These are phyloP conservation scores for Anas capensis DNA, from an alignment of 2,797 vertebrate genomes.

Conservation along the genomic window DNA sequence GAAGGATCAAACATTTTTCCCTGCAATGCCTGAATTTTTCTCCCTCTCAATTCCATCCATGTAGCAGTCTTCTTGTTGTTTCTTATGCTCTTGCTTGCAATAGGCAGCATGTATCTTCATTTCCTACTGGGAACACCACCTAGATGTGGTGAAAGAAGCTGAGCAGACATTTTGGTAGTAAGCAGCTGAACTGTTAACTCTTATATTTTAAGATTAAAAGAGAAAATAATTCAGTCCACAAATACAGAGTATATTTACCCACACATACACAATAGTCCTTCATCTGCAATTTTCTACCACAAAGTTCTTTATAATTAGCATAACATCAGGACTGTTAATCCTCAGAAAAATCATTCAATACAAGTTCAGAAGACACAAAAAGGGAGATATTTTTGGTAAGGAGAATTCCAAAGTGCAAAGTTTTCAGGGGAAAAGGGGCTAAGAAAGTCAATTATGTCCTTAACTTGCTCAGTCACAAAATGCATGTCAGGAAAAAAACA, in stretches of 20 bases:
- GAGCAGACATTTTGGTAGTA: background rate
- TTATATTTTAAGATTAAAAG: background rate
- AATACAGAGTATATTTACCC: background rate
- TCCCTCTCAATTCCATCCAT: background rate
- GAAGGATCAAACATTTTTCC: background rate
- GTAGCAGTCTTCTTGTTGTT: background rate
- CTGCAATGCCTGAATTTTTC: background rate
- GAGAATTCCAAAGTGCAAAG: background rate
- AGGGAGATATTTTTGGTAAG: no score
- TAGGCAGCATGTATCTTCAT: background rate
- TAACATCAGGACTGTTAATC: constrained; percentile 22
- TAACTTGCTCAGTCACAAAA: constrained; percentile 44
- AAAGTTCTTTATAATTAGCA: constrained; percentile 50
- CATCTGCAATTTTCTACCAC: constrained; percentile 28
- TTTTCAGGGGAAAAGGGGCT: constrained; percentile 12
- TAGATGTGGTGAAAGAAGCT: background rate
- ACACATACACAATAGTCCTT: background rate
- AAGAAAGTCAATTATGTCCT: constrained; percentile 57
- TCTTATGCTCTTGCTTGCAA: background rate
- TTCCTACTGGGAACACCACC: background rate
- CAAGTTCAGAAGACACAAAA: constrained; percentile 6
- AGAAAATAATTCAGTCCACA: constrained; percentile 32
- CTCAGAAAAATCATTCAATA: constrained; percentile 42
- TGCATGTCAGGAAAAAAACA: background rate
- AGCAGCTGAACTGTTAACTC: background rate